Percentiles rank a stretch among this genome's conserved stretches.
Evolutionary conservation across 2,797 vertebrate species (phyloP).

Genomic region (Ibycter americanus): DNA sequence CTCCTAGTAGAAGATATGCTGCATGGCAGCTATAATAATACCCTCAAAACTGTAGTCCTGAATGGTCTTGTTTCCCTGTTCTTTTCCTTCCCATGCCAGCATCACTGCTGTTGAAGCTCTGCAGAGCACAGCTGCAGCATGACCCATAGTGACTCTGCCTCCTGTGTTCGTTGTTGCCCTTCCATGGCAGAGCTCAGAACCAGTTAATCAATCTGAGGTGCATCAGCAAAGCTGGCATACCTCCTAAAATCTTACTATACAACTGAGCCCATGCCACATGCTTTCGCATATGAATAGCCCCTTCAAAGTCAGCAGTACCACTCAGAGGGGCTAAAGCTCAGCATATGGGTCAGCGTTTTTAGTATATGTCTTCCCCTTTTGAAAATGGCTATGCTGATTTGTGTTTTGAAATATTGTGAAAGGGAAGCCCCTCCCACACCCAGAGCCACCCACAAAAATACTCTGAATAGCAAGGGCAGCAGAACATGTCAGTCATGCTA

Average conservation of each 20-base stretch:
- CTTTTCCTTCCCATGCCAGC: not conserved
- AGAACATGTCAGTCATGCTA: not conserved
- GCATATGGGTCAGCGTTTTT: not conserved
- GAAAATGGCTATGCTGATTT: not conserved
- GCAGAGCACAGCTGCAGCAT: not conserved
- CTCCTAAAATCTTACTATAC: not conserved
- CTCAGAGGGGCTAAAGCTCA: not conserved
- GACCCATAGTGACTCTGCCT: not conserved
- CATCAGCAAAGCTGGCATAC: not conserved
- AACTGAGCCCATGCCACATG: not conserved
- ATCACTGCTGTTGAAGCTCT: not conserved
- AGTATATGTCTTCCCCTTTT: not conserved
- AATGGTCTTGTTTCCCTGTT: not conserved
- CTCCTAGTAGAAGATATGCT: not conserved
- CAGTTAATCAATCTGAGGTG: not conserved
- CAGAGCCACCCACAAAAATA: not conserved
- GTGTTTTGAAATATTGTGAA: not conserved
- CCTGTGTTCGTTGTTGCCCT: not conserved
- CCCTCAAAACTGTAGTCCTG: not conserved
- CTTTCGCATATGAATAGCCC: not conserved
- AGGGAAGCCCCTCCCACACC: not conserved
- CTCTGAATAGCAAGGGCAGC: conserved; percentile 13
- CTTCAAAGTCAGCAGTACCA: not conserved
- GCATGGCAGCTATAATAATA: not conserved
- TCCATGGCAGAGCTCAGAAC: not conserved